Evolutionary conservation across 2,797 vertebrate genomes (phyloP).

Genomic region (Allobates femoralis): DNA sequence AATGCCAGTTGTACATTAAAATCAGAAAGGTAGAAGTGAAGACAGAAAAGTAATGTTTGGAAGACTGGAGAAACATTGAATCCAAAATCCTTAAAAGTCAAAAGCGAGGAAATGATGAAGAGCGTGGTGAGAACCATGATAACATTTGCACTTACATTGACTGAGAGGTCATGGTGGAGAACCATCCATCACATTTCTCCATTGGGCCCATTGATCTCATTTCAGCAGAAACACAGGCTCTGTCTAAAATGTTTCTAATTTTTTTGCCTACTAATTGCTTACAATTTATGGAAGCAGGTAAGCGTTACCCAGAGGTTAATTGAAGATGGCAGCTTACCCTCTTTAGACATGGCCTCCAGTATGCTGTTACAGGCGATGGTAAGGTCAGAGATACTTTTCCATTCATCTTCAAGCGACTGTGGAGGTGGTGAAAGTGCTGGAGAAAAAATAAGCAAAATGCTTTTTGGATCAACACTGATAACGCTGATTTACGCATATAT

Average conservation of each 20-base stretch:
- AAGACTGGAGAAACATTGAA: not conserved
- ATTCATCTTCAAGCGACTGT: slow-evolving; percentile 86
- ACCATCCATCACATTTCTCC: not conserved
- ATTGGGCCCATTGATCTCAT: not conserved
- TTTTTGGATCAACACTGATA: not conserved
- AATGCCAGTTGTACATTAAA: not conserved
- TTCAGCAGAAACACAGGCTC: not conserved
- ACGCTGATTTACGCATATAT: not conserved
- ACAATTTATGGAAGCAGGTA: not conserved
- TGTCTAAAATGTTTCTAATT: not conserved
- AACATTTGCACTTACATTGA: not conserved
- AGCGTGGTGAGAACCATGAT: not conserved
- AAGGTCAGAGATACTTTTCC: slow-evolving; percentile 90
- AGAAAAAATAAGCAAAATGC: slow-evolving; percentile 41
- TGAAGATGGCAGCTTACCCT: slow-evolving; percentile 77
- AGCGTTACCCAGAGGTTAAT: not conserved
- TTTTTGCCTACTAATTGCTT: not conserved
- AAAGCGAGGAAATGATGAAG: not conserved
- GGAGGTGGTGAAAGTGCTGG: slow-evolving; percentile 65
- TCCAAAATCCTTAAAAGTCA: not conserved
- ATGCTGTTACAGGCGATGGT: slow-evolving; percentile 88
- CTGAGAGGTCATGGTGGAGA: not conserved
- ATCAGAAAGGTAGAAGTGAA: not conserved
- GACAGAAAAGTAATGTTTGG: not conserved
- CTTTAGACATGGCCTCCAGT: slow-evolving; percentile 85